These are phyloP conservation scores for Delichon dasypus DNA, from an alignment of 2,797 vertebrate species.

Conservation along the genomic window DNA sequence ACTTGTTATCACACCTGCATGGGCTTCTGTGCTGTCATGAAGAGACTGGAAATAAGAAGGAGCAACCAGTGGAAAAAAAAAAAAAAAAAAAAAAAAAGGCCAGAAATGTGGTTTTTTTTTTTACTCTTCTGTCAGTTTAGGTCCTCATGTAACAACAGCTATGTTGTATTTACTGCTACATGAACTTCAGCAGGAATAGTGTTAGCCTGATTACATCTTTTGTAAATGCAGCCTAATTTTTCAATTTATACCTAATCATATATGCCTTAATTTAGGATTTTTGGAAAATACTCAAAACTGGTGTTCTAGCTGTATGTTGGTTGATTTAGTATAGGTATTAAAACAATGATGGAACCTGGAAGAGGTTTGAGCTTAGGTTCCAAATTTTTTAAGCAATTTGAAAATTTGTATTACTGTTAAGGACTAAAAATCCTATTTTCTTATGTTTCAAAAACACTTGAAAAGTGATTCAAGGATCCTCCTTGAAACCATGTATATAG, in stretches of 20 bases:
- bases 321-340: neutral
- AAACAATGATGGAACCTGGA: neutral
- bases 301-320: neutral
- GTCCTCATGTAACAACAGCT: neutral
- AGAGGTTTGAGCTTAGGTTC: neutral
- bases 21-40: neutral
- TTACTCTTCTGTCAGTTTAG: neutral
- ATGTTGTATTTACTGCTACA: accelerated
- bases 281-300: neutral
- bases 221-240: neutral
- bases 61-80: neutral
- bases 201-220: neutral
- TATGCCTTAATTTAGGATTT: neutral
- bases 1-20: neutral
- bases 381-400: neutral
- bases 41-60: neutral
- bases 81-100: neutral
- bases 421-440: neutral
- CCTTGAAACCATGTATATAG: neutral
- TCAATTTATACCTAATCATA: neutral
- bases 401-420: neutral
- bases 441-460: neutral
- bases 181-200: neutral
- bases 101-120: neutral
- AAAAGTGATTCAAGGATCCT: neutral